Conservation (phyloP, 2,797 vertebrate species). For the Remorina albescens region DNA sequence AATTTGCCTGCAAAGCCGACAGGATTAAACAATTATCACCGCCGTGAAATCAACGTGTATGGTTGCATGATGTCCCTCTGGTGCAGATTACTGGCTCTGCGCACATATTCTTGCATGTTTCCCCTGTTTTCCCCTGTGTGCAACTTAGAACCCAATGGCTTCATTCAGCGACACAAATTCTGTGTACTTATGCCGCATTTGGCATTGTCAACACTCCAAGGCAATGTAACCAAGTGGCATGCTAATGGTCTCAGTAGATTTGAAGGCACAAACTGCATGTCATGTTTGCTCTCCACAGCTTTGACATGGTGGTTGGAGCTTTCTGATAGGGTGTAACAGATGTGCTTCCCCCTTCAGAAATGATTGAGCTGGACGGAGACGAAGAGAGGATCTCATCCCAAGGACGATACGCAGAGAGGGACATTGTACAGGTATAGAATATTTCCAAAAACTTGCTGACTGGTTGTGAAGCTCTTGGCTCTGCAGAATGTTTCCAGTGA, state of each 20-base stretch:
- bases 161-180: slow-evolving; percentile 36
- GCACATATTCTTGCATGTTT: slow-evolving; percentile 29
- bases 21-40: slow-evolving; percentile 28
- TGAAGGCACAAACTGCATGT: slow-evolving; percentile 9
- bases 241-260: slow-evolving; percentile 35
- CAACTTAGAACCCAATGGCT: slow-evolving; percentile 22
- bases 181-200: slow-evolving; percentile 40
- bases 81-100: slow-evolving; percentile 42
- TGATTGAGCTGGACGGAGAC: slow-evolving; percentile 98
- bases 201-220: slow-evolving; percentile 36
- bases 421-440: slow-evolving; percentile 94
- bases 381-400: slow-evolving; percentile 96
- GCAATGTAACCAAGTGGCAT: slow-evolving; percentile 31
- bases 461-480: slow-evolving; percentile 15
- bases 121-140: slow-evolving; percentile 5
- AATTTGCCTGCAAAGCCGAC: slow-evolving; percentile 50
- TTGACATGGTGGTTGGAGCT: slow-evolving; percentile 13
- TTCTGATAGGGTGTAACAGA: slow-evolving; percentile 43
- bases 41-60: slow-evolving; percentile 35
- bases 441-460: slow-evolving; percentile 1
- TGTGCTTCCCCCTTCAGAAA: slow-evolving; percentile 84
- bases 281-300: not conserved
- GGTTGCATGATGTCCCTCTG: slow-evolving; percentile 48
- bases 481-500: slow-evolving; percentile 20
- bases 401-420: slow-evolving; percentile 95